Evolutionary conservation across 2,797 vertebrate genomes (phyloP).

Genomic region (Denticeps clupeoides): DNA sequence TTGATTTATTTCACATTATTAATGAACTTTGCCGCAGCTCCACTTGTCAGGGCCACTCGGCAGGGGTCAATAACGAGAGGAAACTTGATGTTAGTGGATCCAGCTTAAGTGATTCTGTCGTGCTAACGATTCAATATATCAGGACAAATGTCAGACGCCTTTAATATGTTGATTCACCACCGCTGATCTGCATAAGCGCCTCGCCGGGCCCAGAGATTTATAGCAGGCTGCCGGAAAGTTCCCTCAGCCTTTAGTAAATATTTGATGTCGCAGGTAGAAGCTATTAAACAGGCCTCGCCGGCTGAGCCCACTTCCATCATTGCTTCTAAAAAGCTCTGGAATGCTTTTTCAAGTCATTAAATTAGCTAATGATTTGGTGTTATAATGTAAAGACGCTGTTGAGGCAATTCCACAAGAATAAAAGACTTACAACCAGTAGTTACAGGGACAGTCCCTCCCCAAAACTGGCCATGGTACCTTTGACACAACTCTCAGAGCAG

Average conservation of each 20-base stretch:
- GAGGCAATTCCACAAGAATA: no score
- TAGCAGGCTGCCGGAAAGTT: constrained; percentile 29
- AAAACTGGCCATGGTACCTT: no score
- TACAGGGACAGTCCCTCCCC: no score
- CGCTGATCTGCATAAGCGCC: constrained; percentile 79
- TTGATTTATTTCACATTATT: constrained; percentile 98
- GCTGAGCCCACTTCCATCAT: not conserved
- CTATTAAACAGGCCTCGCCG: constrained; percentile 1
- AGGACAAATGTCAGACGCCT: constrained; percentile 84
- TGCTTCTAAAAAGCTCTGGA: no score
- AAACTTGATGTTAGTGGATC: constrained; percentile 91
- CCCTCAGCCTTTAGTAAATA: constrained; percentile 40
- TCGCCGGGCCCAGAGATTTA: constrained; percentile 33
- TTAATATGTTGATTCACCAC: constrained; percentile 84
- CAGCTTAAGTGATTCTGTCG: constrained; percentile 90
- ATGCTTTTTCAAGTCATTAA: no score
- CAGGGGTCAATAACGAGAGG: constrained; percentile 86
- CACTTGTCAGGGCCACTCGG: constrained; percentile 82
- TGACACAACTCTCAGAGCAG: no score
- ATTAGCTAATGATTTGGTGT: no score
- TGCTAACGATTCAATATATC: constrained; percentile 86
- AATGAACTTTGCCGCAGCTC: constrained; percentile 95
- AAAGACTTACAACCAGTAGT: no score
- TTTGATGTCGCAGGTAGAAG: constrained; percentile 39
- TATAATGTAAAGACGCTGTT: no score